Conservation (phyloP, 1,140 invertebrate species). For the Zophobas morio region DNA sequence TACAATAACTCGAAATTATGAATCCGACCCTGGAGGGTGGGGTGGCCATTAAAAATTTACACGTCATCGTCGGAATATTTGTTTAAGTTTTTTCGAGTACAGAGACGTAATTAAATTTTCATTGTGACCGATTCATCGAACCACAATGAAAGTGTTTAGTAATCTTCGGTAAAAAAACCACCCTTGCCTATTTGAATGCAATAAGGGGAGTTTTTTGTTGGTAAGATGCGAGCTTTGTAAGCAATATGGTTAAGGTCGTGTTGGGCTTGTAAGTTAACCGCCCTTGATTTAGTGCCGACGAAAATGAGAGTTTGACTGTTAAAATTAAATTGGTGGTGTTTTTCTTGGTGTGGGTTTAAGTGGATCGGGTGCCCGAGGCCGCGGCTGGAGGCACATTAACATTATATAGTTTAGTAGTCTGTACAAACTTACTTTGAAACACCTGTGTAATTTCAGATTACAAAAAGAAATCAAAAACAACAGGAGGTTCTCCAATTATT, state of each 20-base stretch:
- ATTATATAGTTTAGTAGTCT: too few species aligned
- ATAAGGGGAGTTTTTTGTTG: constrained; percentile 25
- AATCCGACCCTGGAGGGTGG: constrained; percentile 1
- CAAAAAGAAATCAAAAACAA: too few species aligned
- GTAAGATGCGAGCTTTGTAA: constrained; percentile 3
- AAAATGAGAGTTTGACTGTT: too few species aligned
- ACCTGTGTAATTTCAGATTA: too few species aligned
- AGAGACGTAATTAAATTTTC: constrained; percentile 40
- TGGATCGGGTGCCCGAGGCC: too few species aligned
- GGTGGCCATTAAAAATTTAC: constrained; percentile 9
- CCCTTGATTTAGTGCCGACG: neutral
- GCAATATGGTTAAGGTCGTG: neutral
- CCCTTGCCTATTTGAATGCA: constrained; percentile 13
- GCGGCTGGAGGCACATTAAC: too few species aligned
- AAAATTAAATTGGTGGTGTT: too few species aligned
- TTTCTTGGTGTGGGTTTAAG: too few species aligned
- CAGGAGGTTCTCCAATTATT: too few species aligned
- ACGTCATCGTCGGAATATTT: constrained; percentile 45
- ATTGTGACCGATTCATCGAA: constrained; percentile 44
- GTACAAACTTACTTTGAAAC: too few species aligned
- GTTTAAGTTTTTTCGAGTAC: constrained; percentile 45
- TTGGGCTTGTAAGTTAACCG: neutral
- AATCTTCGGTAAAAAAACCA: constrained; percentile 35
- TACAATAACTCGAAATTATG: neutral
- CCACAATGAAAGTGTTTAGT: constrained; percentile 50